Evolutionary conservation across 2,797 vertebrate species (phyloP).

Genomic region (Holocentrus rufus): DNA sequence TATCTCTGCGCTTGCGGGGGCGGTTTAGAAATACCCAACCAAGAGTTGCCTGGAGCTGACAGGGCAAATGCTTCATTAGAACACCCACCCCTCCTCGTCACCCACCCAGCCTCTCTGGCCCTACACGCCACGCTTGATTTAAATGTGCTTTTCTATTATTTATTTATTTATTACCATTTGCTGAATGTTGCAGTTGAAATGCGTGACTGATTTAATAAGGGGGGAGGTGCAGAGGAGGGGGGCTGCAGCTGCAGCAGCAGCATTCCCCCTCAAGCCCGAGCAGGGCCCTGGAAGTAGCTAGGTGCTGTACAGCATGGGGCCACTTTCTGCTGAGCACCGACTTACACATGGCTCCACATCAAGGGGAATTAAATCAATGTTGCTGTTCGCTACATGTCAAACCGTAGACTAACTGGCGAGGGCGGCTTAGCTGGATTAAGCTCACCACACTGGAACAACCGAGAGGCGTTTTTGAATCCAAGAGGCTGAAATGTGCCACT

Average conservation of each 20-base stretch:
- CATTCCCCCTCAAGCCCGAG: slow-evolving; percentile 31
- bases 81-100: slow-evolving; percentile 29
- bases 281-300: slow-evolving; percentile 51
- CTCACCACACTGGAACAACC: slow-evolving; percentile 52
- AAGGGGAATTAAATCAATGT: slow-evolving; percentile 74
- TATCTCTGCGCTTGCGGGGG: slow-evolving; percentile 22
- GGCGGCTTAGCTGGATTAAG: slow-evolving; percentile 62
- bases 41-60: slow-evolving; percentile 55
- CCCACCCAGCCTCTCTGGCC: slow-evolving; percentile 29
- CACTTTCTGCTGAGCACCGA: slow-evolving; percentile 77
- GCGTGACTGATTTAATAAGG: slow-evolving; percentile 76
- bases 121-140: slow-evolving; percentile 51
- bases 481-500: not conserved
- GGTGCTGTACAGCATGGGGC: slow-evolving; percentile 63
- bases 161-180: slow-evolving; percentile 32
- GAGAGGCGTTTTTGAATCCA: slow-evolving; percentile 48
- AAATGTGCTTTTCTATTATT: slow-evolving; percentile 13
- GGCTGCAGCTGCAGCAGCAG: slow-evolving; percentile 44
- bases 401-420: slow-evolving; percentile 52
- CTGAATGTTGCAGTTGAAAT: slow-evolving; percentile 67
- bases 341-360: slow-evolving; percentile 74
- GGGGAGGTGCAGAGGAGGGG: slow-evolving; percentile 37
- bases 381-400: slow-evolving; percentile 59
- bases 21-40: slow-evolving; percentile 39
- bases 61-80: slow-evolving; percentile 60